Evolutionary conservation across 2,113 vertebrate species (phyloP), one percentile per base, ranked within the genome.

Genomic region (Delphinapterus leucas): DNA sequence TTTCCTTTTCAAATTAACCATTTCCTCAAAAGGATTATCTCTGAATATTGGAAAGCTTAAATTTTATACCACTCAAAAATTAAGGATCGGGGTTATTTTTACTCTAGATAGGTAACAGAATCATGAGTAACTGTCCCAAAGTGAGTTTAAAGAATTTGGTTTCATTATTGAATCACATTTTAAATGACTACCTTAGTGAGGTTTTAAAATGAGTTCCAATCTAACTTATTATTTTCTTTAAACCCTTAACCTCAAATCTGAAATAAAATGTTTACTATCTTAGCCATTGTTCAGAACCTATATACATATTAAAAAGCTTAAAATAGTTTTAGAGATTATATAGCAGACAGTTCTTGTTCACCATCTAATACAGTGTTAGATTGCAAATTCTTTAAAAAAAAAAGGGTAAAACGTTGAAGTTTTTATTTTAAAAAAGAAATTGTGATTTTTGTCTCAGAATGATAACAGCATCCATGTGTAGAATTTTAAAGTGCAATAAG

Each of bases 401-500:
- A 41, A 61, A 71, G 26, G 26, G 25, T 67, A 60, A 85, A 71
- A 21, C 44, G 11, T 49, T 81, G 26, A 86, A 18, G 9, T 58
- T 76, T 92, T 95, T 74, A 44, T 94, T 96, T 84, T 20, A 23
- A 36, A 77, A 68, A 58, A 58, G 26, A n/a, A 21, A n/a, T 90
- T 60, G 3, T 92, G 25, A 60, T 63, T 87, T 12, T 95, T 12
- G 13, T 58, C 60, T 84, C 58, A 96, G 71, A 77, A 68, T 85
- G 92, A 76, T 84, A 94, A 53, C 1, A 73, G 12, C 31, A 61
- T 81, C 33, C 4, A 33, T 90, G 36, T 84, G 20, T 47, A 71
- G 70, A n/a, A 95, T 93, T 96, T 87, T 81, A 70, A 96, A 95
- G 13, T 82, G 17, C 13, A 85, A 11, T 93, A 79, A 85, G 13